Percentiles rank a stretch among this genome's conserved stretches.
Conservation (phyloP, 2,797 vertebrate genomes). For the Propithecus deckenii region DNA sequence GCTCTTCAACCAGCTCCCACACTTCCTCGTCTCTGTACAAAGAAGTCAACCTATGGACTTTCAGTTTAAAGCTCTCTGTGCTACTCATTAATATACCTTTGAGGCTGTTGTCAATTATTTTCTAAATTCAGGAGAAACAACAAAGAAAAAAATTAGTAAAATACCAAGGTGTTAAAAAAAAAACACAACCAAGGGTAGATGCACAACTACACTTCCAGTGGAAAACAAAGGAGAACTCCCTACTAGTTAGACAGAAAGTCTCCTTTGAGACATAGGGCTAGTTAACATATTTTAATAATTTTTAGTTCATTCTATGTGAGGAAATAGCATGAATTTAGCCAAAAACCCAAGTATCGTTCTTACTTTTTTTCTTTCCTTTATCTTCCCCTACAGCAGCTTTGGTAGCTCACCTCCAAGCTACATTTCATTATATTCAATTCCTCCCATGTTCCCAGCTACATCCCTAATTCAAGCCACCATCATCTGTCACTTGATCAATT, state of each 20-base stretch:
- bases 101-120: neutral
- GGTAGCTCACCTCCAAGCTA: neutral
- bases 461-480: neutral
- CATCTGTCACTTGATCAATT: neutral
- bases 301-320: conserved; percentile 44
- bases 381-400: neutral
- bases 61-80: neutral
- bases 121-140: neutral
- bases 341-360: neutral
- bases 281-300: neutral
- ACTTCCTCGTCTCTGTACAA: neutral
- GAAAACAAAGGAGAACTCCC: conserved; percentile 59
- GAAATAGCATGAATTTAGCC: neutral
- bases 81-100: neutral
- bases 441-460: neutral
- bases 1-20: neutral
- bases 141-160: neutral
- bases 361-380: neutral
- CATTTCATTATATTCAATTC: conserved; percentile 85
- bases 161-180: neutral
- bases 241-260: conserved; percentile 40
- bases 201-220: neutral
- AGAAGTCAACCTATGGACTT: neutral
- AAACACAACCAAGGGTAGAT: neutral
- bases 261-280: conserved; percentile 13